phyloP scores from a whole-genome alignment of 1,140 invertebrate species.

The Lepidostoma basale region DNA sequence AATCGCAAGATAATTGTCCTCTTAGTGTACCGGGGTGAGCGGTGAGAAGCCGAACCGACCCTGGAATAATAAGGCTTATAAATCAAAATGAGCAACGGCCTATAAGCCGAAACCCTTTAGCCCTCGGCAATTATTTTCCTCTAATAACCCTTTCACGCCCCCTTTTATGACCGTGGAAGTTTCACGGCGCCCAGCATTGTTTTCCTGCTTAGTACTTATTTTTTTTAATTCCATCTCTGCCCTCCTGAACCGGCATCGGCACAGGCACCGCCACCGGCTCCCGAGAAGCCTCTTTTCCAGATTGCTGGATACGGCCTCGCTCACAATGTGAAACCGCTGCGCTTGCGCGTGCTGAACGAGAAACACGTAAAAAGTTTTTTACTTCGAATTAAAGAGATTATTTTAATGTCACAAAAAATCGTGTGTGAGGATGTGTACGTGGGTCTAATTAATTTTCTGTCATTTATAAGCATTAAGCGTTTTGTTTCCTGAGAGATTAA shows the following conservation, averaged over 20 bases:
- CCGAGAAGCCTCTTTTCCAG: neutral
- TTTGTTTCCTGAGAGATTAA: no score
- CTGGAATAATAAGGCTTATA: constrained; percentile 45
- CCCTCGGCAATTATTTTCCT: constrained; percentile 41
- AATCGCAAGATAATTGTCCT: constrained; percentile 41
- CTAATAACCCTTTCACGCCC: constrained; percentile 29
- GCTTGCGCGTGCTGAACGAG: no score
- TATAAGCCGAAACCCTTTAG: constrained; percentile 45
- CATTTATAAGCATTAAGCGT: no score
- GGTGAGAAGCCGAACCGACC: constrained; percentile 20
- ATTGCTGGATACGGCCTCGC: no score
- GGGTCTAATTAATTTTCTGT: no score
- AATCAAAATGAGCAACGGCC: constrained; percentile 46
- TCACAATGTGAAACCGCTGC: neutral
- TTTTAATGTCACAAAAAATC: no score
- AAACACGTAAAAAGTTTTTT: no score
- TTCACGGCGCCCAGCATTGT: constrained; percentile 3
- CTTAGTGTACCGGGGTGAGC: neutral
- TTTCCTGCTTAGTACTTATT: neutral
- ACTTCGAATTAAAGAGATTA: no score
- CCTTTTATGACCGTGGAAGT: constrained; percentile 35
- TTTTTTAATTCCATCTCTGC: constrained; percentile 4
- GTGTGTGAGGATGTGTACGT: no score
- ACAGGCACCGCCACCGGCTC: neutral
- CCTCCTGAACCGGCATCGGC: neutral